These are phyloP conservation scores for Mastomys natalensis DNA, from an alignment of 2,113 vertebrate genomes.

Conservation along the genomic window DNA sequence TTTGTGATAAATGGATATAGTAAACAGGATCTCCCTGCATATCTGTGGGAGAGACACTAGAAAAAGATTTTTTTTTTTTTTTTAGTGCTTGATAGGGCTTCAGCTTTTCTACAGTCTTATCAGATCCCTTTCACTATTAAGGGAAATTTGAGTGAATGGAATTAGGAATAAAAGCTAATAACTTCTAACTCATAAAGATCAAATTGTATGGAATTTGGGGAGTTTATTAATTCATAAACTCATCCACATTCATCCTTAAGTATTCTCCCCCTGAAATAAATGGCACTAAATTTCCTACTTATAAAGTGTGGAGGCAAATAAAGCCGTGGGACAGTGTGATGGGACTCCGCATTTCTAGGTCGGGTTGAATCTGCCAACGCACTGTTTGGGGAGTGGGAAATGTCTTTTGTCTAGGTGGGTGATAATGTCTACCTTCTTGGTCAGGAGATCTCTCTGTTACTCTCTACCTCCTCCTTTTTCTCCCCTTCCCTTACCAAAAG, in stretches of 20 bases:
- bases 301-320: slow-evolving; percentile 42
- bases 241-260: slow-evolving; percentile 21
- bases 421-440: slow-evolving; percentile 82
- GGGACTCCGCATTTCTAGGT: slow-evolving; percentile 55
- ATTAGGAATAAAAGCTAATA: slow-evolving; percentile 3
- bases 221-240: slow-evolving; percentile 26
- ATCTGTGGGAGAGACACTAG: neutral
- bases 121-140: slow-evolving; percentile 9
- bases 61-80: too few species aligned
- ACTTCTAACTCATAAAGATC: slow-evolving; percentile 28
- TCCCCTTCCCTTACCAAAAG: slow-evolving; percentile 85
- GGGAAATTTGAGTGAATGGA: slow-evolving; percentile 38
- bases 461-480: slow-evolving; percentile 85
- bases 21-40: neutral
- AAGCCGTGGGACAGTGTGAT: slow-evolving; percentile 10
- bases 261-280: slow-evolving; percentile 48
- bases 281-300: neutral
- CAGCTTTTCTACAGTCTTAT: neutral
- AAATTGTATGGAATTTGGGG: neutral
- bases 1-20: slow-evolving; percentile 23
- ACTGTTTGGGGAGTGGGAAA: slow-evolving; percentile 73
- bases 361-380: slow-evolving; percentile 65
- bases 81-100: neutral
- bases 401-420: slow-evolving; percentile 79
- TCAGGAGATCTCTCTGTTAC: slow-evolving; percentile 84